These are phyloP conservation scores for Apostichopus californicus DNA, from an alignment of 35 echinoderm and acorn worm genomes.

Conservation along the genomic window DNA sequence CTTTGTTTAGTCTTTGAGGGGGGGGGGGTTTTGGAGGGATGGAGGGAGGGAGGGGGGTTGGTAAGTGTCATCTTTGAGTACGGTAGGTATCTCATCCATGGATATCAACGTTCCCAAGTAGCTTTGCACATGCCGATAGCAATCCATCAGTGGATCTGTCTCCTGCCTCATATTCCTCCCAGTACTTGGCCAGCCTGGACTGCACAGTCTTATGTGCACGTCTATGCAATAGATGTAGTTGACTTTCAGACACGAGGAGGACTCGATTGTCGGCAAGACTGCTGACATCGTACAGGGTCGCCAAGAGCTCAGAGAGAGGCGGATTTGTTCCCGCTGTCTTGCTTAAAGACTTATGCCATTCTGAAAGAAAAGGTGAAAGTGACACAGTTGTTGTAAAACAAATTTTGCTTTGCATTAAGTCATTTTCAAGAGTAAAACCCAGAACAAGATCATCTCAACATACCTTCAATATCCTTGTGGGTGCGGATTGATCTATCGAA, in stretches of 20 bases:
- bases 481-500: conserved; percentile 18
- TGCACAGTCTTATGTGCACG: neutral
- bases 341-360: conserved; percentile 2
- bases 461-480: conserved; percentile 42
- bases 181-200: neutral
- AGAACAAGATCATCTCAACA: neutral
- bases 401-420: neutral
- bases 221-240: neutral
- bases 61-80: too few relatives aligned
- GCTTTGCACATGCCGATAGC: neutral
- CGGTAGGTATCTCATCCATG: neutral
- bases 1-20: too few relatives aligned
- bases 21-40: too few relatives aligned
- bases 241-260: neutral
- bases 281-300: neutral
- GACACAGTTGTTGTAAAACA: neutral
- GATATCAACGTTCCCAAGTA: conserved; percentile 25
- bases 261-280: neutral
- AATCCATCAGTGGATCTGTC: neutral
- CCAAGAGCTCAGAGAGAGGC: neutral
- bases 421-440: neutral
- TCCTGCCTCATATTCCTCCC: conserved; percentile 17
- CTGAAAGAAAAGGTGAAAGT: neutral
- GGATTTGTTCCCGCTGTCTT: neutral
- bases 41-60: too few relatives aligned